Base-by-base conservation (phyloP, 2,888 invertebrate species). In the Drosophila atripex region DNA sequence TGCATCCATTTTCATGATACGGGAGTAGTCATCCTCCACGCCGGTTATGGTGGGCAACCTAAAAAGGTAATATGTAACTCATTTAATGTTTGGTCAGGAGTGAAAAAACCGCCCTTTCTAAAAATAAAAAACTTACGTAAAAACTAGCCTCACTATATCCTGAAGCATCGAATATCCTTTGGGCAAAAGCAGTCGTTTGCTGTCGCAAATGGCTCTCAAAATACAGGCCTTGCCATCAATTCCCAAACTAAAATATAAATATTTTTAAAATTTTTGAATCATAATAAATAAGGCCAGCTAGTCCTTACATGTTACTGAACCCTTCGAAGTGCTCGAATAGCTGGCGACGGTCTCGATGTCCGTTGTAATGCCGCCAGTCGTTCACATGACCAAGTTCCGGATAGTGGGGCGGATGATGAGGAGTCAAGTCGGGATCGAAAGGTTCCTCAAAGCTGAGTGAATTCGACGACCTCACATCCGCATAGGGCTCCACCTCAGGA, bases 131-230 rank as follows among this genome's bases (percentile, higher is more conserved):
- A 78, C 92, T 90, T 89, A 95, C 96, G 93, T 93, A 76, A 95
- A 94, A 75, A 95, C 89, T 21, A 94, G 92, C 64, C 94, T 92
- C 23, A 95, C 88, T 70, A 95, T 91, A 87, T 95, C 95, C 73
- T 94, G 94, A 28, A 95, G 92, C 78, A 96, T 92, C 3, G 95
- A 95, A 77, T 93, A 93, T 14, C 95, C 95, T 6, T 93, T 93
- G 0, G 93, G 93, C 45, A 93, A 92, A 21, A 95, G 90, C 76
- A 93, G 91, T n/a, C 91, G 89, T 73, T 93, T 93, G 5, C 94
- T 93, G 80, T 95, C 95, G 82, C 96, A 96, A 68, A 96, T 93
- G 66, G 94, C 93, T 75, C 94, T 93, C 69, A 94, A 90, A 23
- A 96, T 90, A 82, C 95, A 95, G 3, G 89, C 73, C 46, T 89